These are phyloP conservation scores for Danaus chrysippus DNA, from an alignment of 2,888 invertebrate species.

Conservation along the genomic window DNA sequence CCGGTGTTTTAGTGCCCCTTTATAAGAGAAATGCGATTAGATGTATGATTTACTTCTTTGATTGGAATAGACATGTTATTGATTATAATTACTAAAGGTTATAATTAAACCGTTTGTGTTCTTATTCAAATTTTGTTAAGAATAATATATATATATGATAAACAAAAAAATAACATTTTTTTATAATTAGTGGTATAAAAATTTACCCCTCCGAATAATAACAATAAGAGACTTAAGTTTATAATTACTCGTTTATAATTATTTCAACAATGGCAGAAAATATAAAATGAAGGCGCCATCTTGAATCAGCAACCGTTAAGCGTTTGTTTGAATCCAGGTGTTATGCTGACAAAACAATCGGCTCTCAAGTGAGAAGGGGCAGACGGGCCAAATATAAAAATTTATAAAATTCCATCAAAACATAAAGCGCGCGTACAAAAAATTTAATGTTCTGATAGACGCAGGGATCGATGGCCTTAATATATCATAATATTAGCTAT, in stretches of 20 bases:
- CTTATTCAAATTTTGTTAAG: background rate
- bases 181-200: slow-evolving; percentile 4
- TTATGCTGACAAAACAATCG: slow-evolving; percentile 77
- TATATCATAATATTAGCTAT: slow-evolving; percentile 76
- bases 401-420: slow-evolving; percentile 64
- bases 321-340: slow-evolving; percentile 75
- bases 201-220: slow-evolving; percentile 9
- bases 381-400: slow-evolving; percentile 67
- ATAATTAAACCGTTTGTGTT: background rate
- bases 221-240: slow-evolving; percentile 20
- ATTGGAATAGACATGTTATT: slow-evolving; percentile 6
- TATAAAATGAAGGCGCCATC: slow-evolving; percentile 46
- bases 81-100: slow-evolving; percentile 2
- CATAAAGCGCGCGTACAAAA: slow-evolving; percentile 43
- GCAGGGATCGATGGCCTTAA: slow-evolving; percentile 57
- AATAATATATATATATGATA: background rate
- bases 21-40: slow-evolving; percentile 16
- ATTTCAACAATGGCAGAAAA: slow-evolving; percentile 19
- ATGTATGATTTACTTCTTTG: slow-evolving; percentile 11
- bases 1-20: slow-evolving; percentile 31
- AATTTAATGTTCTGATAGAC: slow-evolving; percentile 26
- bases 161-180: background rate
- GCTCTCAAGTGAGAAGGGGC: slow-evolving; percentile 65
- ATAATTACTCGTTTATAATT: slow-evolving; percentile 15
- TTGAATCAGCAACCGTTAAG: slow-evolving; percentile 52